Evolutionary conservation across 2,888 invertebrate species (phyloP), one percentile per base, ranked within the genome.

Genomic region (Alcis repandata): DNA sequence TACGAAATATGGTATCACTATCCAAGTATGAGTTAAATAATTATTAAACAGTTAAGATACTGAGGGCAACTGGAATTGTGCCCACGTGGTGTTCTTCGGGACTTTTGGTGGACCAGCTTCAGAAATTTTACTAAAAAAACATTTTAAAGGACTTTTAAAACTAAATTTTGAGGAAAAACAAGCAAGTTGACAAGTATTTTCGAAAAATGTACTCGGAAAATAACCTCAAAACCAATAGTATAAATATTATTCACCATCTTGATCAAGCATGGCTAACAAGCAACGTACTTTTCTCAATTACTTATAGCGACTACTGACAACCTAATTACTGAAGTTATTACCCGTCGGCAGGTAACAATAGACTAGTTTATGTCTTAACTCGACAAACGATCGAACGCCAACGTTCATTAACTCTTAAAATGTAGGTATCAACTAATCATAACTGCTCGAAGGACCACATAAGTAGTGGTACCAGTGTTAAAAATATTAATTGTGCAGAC

Each of bases 401-500:
- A 54, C 20, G 22, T 38, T 41, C 38, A 63, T 63, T 58, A 63
- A 40, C 27, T 17, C 27, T 13, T 11, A 20, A 20, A 6, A 13
- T 17, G 22, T 38, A 48, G 8, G 6, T 43, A 43, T 19, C 9
- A 9, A 7, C 7, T 41, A 41, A 22, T 10, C 22, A 17, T 49
- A 51, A 59, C 33, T 46, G 32, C 17, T 19, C 4, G 17, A 58
- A 45, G 17, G 38, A 58, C 43, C 51, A 75, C 71, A 73, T 68
- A 69, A 77, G 62, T 56, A 17, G 33, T 11, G 3, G 6, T 10
- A 76, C 59, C 22, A 64, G 83, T 82, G 86, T 81, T 79, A 82
- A 82, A 83, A 79, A 80, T 78, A 89, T 82, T 86, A 91, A 89
- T 89, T 83, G 79, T 76, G 73, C 71, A 77, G 75, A 74, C 76